Conservation (phyloP, 2,888 invertebrate genomes). For the Ophion costatus region DNA sequence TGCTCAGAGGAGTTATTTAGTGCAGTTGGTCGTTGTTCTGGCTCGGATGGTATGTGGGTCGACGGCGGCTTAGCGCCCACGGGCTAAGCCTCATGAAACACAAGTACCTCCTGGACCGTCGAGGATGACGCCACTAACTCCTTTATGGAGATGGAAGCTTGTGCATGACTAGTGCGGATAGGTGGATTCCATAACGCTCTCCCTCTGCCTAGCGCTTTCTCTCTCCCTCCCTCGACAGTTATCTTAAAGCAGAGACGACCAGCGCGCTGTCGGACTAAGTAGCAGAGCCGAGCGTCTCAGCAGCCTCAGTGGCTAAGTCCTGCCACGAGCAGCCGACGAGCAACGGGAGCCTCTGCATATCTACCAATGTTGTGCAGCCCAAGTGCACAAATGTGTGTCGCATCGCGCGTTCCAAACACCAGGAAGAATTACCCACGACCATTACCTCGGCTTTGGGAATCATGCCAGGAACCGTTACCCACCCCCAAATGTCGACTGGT, state of each 20-base stretch:
- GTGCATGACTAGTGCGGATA: constrained; percentile 79
- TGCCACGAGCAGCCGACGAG: constrained; percentile 7
- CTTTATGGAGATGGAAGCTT: constrained; percentile 81
- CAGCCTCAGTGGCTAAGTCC: constrained; percentile 27
- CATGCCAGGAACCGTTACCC: constrained; percentile 45
- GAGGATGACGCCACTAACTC: constrained; percentile 78
- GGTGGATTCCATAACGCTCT: constrained; percentile 49
- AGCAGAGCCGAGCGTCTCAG: constrained; percentile 35
- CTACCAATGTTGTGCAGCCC: constrained; percentile 1
- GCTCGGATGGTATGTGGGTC: constrained; percentile 79
- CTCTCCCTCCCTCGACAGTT: constrained; percentile 16
- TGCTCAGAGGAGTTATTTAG: constrained; percentile 73
- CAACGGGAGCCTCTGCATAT: neutral
- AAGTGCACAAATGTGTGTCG: constrained; percentile 22
- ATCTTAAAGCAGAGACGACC: constrained; percentile 8
- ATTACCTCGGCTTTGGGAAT: constrained; percentile 49
- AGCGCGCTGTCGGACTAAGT: constrained; percentile 25
- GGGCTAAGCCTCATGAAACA: constrained; percentile 79
- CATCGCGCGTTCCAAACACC: constrained; percentile 24
- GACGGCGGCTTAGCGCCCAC: constrained; percentile 75
- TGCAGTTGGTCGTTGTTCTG: constrained; percentile 74
- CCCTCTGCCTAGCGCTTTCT: constrained; percentile 6
- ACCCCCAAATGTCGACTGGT: constrained; percentile 44
- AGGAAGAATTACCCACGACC: constrained; percentile 36
- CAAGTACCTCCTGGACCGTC: constrained; percentile 70